Base-by-base conservation (phyloP, 30 jellyfish, hydroid and myxozoan genomes). In the Pseudorhiza aurosa region DNA sequence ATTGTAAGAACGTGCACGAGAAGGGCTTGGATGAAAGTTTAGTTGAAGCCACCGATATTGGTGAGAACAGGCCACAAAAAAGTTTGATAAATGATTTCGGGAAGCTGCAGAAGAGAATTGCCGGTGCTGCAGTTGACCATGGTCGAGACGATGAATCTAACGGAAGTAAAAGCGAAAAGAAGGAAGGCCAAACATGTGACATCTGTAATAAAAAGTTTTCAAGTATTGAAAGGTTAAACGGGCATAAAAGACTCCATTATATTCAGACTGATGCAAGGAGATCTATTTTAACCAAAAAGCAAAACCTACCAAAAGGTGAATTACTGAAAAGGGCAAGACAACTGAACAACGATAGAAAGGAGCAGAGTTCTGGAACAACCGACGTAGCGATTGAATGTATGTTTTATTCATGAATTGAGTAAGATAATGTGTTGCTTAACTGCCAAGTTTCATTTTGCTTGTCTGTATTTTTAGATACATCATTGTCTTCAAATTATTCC, bases 1-100 rank as follows among this genome's bases (percentile, higher is more conserved):
- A 76, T n/a, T 59, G 77, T 43, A 76, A 76, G 45, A 76, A 58
- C 27, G 88, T 76, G 32, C 88, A 76, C 45, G 77, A 37, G 24
- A 43, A 58, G 22, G 18, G 51, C 39, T 32, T 15, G 8, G 75
- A 60, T 12, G 75, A 60, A 25, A 18, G 55, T 36, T 2, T 25
- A 2, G 39, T 60, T 0, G 55, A 36, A 7, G 28, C 53, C 10
- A 11, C 75, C 4, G 5, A 36, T 17, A 60, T 31, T 32, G 17
- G 27, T 60, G 53, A 60, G 18, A 60, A 25, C 30, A 53, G 67
- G 67, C 67, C 67, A 53, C 67, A 6, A 53, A 14, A 53, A 53
- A 21, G 8, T 1, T 53, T 36, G 62, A 47, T n/a, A n/a, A n/a
- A 8, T 8, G 22, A 47, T 53, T 9, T 53, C 9, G 67, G 24